Conservation (phyloP, 2,113 vertebrate species). For the Syngnathus typhle region DNA sequence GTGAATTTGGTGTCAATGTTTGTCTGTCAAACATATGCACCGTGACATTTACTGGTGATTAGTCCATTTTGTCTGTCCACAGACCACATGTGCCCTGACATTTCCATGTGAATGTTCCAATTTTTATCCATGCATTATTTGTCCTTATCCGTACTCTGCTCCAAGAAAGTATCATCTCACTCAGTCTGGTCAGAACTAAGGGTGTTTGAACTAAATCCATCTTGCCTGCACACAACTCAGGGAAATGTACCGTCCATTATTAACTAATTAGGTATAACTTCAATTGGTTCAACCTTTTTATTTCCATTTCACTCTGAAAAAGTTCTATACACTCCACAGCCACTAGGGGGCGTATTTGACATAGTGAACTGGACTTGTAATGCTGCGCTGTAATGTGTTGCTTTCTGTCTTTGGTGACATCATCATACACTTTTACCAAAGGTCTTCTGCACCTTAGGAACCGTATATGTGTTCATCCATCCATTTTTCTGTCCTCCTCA, state of each 20-base stretch:
- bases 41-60: too few species aligned
- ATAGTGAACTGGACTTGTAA: neutral
- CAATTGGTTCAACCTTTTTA: neutral
- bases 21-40: too few species aligned
- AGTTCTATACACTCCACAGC: neutral
- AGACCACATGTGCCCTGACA: too few species aligned
- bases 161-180: too few species aligned
- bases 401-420: neutral
- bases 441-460: neutral
- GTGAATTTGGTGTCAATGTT: too few species aligned
- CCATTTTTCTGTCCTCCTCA: neutral
- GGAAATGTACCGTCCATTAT: neutral
- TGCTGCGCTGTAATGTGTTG: neutral
- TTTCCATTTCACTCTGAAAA: neutral
- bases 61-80: too few species aligned
- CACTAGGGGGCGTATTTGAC: neutral
- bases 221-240: too few species aligned
- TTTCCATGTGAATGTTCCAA: neutral
- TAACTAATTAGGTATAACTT: neutral
- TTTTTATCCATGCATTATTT: neutral
- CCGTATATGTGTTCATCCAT: neutral
- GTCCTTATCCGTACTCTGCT: neutral
- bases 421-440: neutral
- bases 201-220: neutral
- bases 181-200: too few species aligned